Evolutionary conservation across 2,888 invertebrate genomes (phyloP).

Genomic region (Platycheirus rosarum): DNA sequence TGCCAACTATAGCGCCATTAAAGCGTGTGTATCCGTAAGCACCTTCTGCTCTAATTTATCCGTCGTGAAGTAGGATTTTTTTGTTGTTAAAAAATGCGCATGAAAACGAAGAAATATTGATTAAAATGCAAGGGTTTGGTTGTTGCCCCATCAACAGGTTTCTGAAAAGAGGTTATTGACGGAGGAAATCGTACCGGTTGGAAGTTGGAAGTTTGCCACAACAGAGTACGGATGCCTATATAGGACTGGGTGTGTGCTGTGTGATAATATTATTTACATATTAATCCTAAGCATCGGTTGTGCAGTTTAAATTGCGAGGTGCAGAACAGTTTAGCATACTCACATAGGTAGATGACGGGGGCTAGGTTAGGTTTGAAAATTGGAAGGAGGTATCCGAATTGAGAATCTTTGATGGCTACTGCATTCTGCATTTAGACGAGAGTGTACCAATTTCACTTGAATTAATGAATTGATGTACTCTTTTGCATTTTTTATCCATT

Average conservation of each 20-base stretch:
- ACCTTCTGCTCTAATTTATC: constrained; percentile 62
- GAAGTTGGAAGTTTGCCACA: neutral
- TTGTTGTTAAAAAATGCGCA: constrained; percentile 8
- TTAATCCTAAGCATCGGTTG: constrained; percentile 26
- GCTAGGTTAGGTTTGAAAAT: neutral
- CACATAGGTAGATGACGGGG: too few species aligned
- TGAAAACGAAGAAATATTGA: constrained; percentile 42
- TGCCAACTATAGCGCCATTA: constrained; percentile 39
- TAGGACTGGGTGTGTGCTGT: constrained; percentile 9
- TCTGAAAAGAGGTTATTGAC: constrained; percentile 64
- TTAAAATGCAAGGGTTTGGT: constrained; percentile 63
- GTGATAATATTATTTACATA: constrained; percentile 49
- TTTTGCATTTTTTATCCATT: constrained; percentile 3
- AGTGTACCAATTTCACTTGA: neutral
- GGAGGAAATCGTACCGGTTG: constrained; percentile 70
- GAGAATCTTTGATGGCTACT: neutral
- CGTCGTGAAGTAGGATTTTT: constrained; percentile 47
- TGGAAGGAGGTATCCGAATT: neutral
- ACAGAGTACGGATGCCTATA: constrained; percentile 15
- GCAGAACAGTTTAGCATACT: constrained; percentile 9
- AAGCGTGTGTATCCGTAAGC: constrained; percentile 53
- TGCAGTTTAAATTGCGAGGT: constrained; percentile 7
- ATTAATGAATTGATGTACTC: constrained; percentile 7
- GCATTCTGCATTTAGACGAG: neutral
- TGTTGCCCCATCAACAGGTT: constrained; percentile 59